A percentile compares a stretch with the other conserved stretches of the same genome.
Conservation (phyloP, 2,113 vertebrate genomes). For the Heloderma charlesbogerti region DNA sequence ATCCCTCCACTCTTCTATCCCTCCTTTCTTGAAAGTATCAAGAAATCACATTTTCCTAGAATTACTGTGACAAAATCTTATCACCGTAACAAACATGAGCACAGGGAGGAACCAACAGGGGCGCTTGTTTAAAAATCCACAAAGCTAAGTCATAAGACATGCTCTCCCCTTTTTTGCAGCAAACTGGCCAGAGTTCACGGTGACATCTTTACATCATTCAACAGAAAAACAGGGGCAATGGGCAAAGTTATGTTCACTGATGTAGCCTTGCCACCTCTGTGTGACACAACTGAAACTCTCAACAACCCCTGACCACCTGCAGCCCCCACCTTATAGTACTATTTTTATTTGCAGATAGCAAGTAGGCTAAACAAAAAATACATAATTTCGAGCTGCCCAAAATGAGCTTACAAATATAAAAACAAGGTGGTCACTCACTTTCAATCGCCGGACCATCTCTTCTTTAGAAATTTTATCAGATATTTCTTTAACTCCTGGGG, state of each 20-base stretch:
- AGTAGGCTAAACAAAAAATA: neutral
- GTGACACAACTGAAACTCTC: neutral
- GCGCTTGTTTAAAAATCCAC: neutral
- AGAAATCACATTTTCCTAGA: neutral
- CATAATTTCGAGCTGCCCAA: neutral
- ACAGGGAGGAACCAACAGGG: neutral
- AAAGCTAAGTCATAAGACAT: neutral
- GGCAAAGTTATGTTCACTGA: accelerated
- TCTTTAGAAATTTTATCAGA: conserved; percentile 99
- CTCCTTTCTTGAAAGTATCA: neutral
- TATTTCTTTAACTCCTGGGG: conserved; percentile 99
- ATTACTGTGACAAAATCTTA: neutral
- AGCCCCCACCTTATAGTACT: neutral
- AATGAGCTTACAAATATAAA: neutral
- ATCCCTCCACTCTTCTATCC: too few species aligned
- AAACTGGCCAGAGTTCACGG: neutral
- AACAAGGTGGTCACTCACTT: conserved; percentile 80
- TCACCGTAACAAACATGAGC: neutral
- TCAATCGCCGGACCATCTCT: conserved; percentile 98
- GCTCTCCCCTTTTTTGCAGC: neutral
- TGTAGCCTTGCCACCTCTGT: neutral
- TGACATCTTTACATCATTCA: neutral
- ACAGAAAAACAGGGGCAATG: accelerated
- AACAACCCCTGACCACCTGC: neutral
- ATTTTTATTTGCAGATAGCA: neutral